These are phyloP conservation scores for Itoplectis maculator DNA, from an alignment of 2,888 invertebrate genomes.

Conservation along the genomic window DNA sequence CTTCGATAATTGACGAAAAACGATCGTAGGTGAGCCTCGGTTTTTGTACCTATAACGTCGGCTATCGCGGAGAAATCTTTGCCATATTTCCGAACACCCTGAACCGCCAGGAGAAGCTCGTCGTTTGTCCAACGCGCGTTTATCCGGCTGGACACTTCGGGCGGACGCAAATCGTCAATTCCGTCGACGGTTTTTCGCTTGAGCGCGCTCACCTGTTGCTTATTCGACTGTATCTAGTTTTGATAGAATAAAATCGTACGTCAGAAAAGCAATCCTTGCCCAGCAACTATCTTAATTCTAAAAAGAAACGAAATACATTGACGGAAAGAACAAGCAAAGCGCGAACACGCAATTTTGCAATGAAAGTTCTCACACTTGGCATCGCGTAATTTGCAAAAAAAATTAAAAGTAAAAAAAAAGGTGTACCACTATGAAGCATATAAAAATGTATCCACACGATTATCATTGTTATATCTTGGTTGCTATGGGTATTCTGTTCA, in stretches of 20 bases:
- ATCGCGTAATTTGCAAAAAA: constrained; percentile 2
- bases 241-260: constrained; percentile 66
- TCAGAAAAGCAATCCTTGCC: constrained; percentile 19
- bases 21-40: constrained; percentile 95
- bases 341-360: constrained; percentile 31
- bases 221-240: constrained; percentile 95
- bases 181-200: constrained; percentile 90
- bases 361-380: constrained; percentile 8
- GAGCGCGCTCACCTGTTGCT: constrained; percentile 94
- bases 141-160: constrained; percentile 89
- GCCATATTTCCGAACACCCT: constrained; percentile 93
- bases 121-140: constrained; percentile 97
- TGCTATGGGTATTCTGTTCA: constrained; percentile 54
- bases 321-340: constrained; percentile 43
- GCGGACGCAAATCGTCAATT: constrained; percentile 88
- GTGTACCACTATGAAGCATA: constrained; percentile 50
- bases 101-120: constrained; percentile 95
- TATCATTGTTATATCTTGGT: constrained; percentile 39
- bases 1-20: constrained; percentile 97
- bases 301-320: constrained; percentile 30
- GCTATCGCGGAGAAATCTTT: constrained; percentile 97
- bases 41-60: constrained; percentile 97
- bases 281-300: constrained; percentile 27
- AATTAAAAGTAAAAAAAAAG: constrained; percentile 4
- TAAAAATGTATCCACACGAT: constrained; percentile 83